phyloP scores from a whole-genome alignment of 2,797 vertebrate species.

The Babyrousa celebensis region DNA sequence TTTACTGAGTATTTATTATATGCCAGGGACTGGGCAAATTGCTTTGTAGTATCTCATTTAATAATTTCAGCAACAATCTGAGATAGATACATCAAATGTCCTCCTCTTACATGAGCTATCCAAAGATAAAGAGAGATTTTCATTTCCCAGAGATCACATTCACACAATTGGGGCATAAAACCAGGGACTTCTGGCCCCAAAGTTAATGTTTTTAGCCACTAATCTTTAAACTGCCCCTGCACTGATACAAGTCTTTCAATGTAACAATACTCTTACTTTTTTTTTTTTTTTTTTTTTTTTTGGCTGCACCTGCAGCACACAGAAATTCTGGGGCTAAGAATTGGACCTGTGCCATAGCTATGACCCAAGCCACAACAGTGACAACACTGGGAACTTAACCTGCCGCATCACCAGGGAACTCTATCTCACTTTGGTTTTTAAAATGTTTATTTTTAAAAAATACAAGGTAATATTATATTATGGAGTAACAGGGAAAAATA shows the following conservation, averaged over 20 bases:
- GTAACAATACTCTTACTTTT: neutral
- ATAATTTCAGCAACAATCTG: neutral
- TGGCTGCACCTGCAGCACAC: too few relatives aligned
- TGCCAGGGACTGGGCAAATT: neutral
- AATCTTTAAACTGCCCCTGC: neutral
- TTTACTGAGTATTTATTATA: neutral
- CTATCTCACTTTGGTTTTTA: neutral
- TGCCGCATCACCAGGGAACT: too few relatives aligned
- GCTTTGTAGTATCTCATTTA: neutral
- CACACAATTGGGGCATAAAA: neutral
- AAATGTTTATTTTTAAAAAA: slow-evolving; percentile 41
- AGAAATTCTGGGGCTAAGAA: too few relatives aligned
- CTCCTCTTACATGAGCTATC: neutral
- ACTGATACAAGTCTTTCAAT: neutral
- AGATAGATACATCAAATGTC: neutral
- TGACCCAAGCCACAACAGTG: too few relatives aligned
- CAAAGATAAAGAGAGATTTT: slow-evolving; percentile 7
- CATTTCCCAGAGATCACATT: neutral
- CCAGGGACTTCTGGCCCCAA: neutral
- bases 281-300: too few relatives aligned
- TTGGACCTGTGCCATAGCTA: too few relatives aligned
- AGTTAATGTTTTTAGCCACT: neutral
- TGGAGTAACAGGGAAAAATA: neutral
- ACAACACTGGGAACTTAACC: too few relatives aligned
- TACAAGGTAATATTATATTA: neutral